These are phyloP conservation scores for Proisotoma minuta DNA, from an alignment of 2,888 invertebrate genomes.

Conservation along the genomic window DNA sequence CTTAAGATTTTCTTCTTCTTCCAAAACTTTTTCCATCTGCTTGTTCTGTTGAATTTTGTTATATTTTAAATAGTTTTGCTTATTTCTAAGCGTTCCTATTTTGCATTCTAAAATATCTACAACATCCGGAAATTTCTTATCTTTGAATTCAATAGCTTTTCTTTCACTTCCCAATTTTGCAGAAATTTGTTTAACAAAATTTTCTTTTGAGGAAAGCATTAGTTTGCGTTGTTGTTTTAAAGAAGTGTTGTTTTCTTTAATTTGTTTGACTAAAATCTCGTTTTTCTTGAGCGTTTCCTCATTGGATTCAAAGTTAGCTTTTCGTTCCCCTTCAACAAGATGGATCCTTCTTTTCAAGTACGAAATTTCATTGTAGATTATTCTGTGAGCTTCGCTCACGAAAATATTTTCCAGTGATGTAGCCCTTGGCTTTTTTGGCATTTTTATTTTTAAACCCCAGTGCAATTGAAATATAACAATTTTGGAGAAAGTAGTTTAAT, in stretches of 20 bases:
- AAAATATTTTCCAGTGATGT: slow-evolving; percentile 41
- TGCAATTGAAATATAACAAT: background rate
- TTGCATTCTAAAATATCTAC: slow-evolving; percentile 43
- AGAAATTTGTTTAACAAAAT: slow-evolving; percentile 36
- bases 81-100: slow-evolving; percentile 43
- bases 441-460: slow-evolving; percentile 15
- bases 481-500: background rate
- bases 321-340: slow-evolving; percentile 44
- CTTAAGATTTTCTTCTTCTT: slow-evolving; percentile 28
- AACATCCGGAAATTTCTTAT: slow-evolving; percentile 36
- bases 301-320: slow-evolving; percentile 43
- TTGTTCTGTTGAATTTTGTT: slow-evolving; percentile 28
- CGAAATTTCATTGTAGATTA: slow-evolving; percentile 42
- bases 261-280: slow-evolving; percentile 30
- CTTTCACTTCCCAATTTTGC: slow-evolving; percentile 34
- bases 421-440: slow-evolving; percentile 35
- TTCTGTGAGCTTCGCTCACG: slow-evolving; percentile 40
- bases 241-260: slow-evolving; percentile 25
- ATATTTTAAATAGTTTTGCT: slow-evolving; percentile 35
- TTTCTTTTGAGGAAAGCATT: slow-evolving; percentile 25
- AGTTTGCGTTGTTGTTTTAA: slow-evolving; percentile 28
- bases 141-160: slow-evolving; percentile 38
- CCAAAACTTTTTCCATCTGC: slow-evolving; percentile 21
- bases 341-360: slow-evolving; percentile 45
- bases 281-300: slow-evolving; percentile 41